Evolutionary conservation across 2,888 invertebrate species (phyloP).

Genomic region (Hartigia nigra): DNA sequence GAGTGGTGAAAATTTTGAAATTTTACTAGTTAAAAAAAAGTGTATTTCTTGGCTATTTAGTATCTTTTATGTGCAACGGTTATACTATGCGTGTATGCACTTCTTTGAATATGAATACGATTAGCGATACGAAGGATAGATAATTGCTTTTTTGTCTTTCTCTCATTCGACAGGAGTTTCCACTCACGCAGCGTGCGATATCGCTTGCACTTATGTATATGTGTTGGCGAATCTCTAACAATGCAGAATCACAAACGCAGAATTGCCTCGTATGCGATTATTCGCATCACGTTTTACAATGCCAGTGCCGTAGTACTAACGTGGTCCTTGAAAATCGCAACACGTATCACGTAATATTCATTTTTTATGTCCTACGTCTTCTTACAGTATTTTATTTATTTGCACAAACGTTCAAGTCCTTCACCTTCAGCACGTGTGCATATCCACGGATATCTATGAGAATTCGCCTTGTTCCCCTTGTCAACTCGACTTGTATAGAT

Average conservation of each 20-base stretch:
- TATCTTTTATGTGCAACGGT: too few relatives aligned
- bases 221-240: neutral
- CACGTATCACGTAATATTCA: neutral
- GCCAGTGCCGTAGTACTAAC: neutral
- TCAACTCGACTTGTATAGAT: neutral
- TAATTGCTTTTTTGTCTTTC: neutral
- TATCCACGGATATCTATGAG: neutral
- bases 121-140: too few relatives aligned
- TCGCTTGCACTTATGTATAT: neutral
- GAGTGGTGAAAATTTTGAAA: neutral
- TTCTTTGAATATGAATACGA: too few relatives aligned
- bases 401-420: neutral
- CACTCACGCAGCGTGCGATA: neutral
- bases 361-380: neutral
- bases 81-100: too few relatives aligned
- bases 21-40: neutral
- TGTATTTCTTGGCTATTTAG: too few relatives aligned
- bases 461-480: neutral
- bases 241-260: neutral
- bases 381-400: neutral
- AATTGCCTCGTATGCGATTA: neutral
- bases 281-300: neutral
- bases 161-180: neutral
- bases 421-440: neutral
- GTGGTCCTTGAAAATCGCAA: neutral